Base-by-base conservation (phyloP, 2,888 invertebrate species). In the Ptychoptera contaminata region DNA sequence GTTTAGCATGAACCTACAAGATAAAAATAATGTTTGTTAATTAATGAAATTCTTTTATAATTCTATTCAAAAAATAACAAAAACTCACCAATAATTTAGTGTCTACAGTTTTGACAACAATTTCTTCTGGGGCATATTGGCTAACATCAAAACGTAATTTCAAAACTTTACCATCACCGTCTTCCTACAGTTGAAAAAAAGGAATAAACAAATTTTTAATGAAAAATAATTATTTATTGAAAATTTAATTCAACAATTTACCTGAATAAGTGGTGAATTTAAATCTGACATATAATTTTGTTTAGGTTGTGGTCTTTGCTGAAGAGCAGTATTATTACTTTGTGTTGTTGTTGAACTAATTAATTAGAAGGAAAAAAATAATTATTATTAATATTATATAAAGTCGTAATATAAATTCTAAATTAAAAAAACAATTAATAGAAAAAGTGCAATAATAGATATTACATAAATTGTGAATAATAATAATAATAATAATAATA, bases 51-150 rank as follows among this genome's bases (percentile, higher is more conserved):
- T 10, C 16, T 43, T 29, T n/a, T 23, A 12, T 6, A 12, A 16
- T 9, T 14, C 6, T 16, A 37, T n/a, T 37, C n/a, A 38, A 38
- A 8, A 38, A 38, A 7, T 15, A 10, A 36, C n/a, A 6, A 10
- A 16, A 8, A 6, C 8, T 39, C 10, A 23, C 90, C 78, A 91
- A 73, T 62, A 97, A 76, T 75, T 92, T 90, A 71, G 94, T 94
- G 72, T 96, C 96, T 55, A 94, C 90, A 52, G 96, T 97, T 73
- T 94, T 96, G 52, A 97, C 94, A 61, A 92, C 90, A 62, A 96
- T 93, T 73, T 97, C 96, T 68, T 97, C 97, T 42, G 87, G 87
- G 46, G 86, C 83, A 71, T 96, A 97, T 68, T 96, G 92, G 60
- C 91, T 88, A 55, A 97, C 93, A 65, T 97, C 96, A 69, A 97